A percentile compares a stretch with the other conserved stretches of the same genome.
Evolutionary conservation across 1,140 invertebrate genomes (phyloP).

Genomic region (Drosophila lowei): DNA sequence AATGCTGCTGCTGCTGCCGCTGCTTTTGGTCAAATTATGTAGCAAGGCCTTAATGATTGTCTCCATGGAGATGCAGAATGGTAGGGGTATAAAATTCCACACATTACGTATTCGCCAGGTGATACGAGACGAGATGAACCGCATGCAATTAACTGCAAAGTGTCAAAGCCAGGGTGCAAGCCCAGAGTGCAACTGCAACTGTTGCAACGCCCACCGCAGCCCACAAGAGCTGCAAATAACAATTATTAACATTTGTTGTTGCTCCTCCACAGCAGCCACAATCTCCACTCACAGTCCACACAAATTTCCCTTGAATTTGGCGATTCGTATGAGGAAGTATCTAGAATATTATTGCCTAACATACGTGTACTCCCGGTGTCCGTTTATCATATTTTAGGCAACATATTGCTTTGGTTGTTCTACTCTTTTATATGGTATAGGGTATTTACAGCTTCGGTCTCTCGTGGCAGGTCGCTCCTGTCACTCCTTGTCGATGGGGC

Average conservation of each 20-base stretch:
- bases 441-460: no score
- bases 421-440: no score
- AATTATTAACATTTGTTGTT: constrained; percentile 63
- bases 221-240: constrained; percentile 53
- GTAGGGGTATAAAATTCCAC: constrained; percentile 28
- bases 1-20: not conserved
- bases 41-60: constrained; percentile 63
- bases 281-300: not conserved
- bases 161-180: constrained; percentile 44
- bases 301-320: no score
- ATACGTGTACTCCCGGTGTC: no score
- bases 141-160: constrained; percentile 40
- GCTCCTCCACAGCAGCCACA: constrained; percentile 2
- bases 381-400: no score
- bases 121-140: constrained; percentile 9
- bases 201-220: constrained; percentile 51
- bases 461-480: no score
- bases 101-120: constrained; percentile 71
- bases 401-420: no score
- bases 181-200: no score
- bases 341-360: no score
- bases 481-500: no score
- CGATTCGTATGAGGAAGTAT: no score
- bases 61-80: constrained; percentile 55
- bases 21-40: constrained; percentile 73